Conservation (phyloP, 1,140 invertebrate species). For the Arion vulgaris region DNA sequence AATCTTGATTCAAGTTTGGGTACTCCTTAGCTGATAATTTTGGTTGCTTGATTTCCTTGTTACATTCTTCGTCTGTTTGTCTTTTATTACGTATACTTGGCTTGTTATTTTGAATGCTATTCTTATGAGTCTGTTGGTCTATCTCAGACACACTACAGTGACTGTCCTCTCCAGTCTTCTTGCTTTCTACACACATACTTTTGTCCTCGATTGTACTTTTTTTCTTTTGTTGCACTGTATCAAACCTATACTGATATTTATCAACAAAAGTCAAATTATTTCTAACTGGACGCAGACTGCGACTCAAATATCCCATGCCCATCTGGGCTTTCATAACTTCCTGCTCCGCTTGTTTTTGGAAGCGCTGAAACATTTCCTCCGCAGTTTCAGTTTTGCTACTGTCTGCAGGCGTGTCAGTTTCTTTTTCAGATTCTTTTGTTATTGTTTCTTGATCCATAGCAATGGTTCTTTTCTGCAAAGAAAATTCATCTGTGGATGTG, state of each 20-base stretch:
- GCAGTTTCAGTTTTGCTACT: conserved; percentile 25
- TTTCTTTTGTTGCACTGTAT: background rate
- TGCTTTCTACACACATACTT: background rate
- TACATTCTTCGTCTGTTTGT: background rate
- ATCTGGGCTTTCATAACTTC: conserved; percentile 34
- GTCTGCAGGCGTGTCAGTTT: background rate
- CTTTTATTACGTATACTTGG: background rate
- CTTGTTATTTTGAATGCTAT: background rate
- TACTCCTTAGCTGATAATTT: conserved; percentile 18
- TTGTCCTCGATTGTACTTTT: background rate
- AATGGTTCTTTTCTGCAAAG: background rate
- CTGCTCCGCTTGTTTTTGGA: conserved; percentile 26
- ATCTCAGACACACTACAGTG: background rate
- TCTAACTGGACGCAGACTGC: conserved; percentile 25
- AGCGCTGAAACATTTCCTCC: conserved; percentile 38
- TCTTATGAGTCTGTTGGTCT: background rate
- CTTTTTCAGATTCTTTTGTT: background rate
- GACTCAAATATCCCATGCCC: conserved; percentile 27
- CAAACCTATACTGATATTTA: conserved; percentile 9
- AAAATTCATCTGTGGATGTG: background rate
- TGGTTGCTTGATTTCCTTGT: conserved; percentile 4
- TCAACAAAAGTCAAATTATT: conserved; percentile 21
- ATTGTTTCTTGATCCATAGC: background rate
- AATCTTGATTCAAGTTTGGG: conserved; percentile 32
- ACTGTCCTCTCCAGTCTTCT: background rate